Evolutionary conservation across 1,140 invertebrate genomes (phyloP), one percentile per base, ranked within the genome.

Genomic region (Olivierus martensii): DNA sequence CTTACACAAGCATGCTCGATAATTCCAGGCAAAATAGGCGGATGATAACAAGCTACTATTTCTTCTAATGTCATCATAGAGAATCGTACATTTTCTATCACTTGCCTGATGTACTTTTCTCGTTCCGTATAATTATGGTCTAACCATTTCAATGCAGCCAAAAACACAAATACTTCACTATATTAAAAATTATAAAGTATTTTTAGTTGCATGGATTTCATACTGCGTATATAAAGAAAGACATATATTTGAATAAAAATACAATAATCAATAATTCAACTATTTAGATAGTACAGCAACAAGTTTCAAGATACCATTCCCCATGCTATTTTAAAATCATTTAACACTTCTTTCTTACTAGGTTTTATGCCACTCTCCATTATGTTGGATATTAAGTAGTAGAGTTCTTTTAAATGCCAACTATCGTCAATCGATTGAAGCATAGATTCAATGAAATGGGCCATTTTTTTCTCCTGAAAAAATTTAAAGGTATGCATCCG

Each of bases 91-190:
- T n/a, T 14, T 0, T 37, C 10, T 9, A 51, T 46, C 0, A 56
- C 21, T 0, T 15, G 2, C 0, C 7, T 39, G 12, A 51, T 47
- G 10, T 47, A 18, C 3, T 42, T 17, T n/a, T 56, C 49, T 15
- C 54, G 15, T 12, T 56, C 54, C 4, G 46, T 2, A 18, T 41
- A 56, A 3, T 34, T 15, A 15, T 56, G 41, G 15, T 56, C 44
- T 3, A 56, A 12, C 54, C 54, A 56, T 17, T 49, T 51, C 11
- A 56, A 22, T 17, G 54, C 54, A 0, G 49, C 54, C 6, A 56
- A n/a, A 19, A 51, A 56, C 17, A 56, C 49, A 3, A 52, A 34
- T 1, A 56, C 19, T 39, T 56, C 54, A 15, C 54, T 56, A 15
- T n/a, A n/a, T n/a, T n/a, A 9, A 46, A 49, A n/a, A 21, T 36